Base-by-base conservation (phyloP, 2,797 vertebrate genomes). In the Valencia hispanica region DNA sequence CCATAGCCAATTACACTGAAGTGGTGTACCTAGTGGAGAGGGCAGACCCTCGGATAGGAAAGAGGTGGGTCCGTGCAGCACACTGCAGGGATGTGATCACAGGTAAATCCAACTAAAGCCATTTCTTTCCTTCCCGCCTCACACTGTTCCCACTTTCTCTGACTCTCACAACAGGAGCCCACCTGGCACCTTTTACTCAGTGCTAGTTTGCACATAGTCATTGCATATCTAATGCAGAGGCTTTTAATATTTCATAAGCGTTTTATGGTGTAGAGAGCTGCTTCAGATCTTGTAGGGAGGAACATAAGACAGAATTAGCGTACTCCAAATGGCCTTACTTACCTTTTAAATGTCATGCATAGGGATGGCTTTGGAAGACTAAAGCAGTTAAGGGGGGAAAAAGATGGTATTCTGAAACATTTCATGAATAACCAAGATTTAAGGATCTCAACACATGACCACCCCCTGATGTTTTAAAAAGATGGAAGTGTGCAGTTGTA, bases 1-100 rank as follows among this genome's bases (percentile, higher is more conserved):
- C 97, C 96, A 97, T 91, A 86, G 96, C 96, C 93, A 96, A 99
- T 96, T 98, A 99, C 94, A 90, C 95, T 95, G 97, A 97, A 95
- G 97, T 96, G 84, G 90, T 96, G 92, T 94, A 92, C 90, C 91
- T 98, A 96, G 95, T 97, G 85, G 95, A 97, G 96, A 95, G 84
- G 90, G 82, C 89, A 79, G 96, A 96, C 81, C 93, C 94, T 15
- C 81, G 89, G 77, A 93, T 88, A n/a, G 95, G 94, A 83, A 89
- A 86, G 79, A 80, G 92, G 75, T 89, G 83, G 4, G 94, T 96
- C 80, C 94, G 93, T 0, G 93, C 95, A 1, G 96, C 93, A 1
- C 95, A 84, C 85, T 96, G 96, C 94, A 92, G 93, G 93, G 95
- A 96, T 81, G 84, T 94, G 79, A 90, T 96, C 83, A 95, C 96